Evolutionary conservation across 2,888 invertebrate genomes (phyloP).

Genomic region (Sericinus montela): DNA sequence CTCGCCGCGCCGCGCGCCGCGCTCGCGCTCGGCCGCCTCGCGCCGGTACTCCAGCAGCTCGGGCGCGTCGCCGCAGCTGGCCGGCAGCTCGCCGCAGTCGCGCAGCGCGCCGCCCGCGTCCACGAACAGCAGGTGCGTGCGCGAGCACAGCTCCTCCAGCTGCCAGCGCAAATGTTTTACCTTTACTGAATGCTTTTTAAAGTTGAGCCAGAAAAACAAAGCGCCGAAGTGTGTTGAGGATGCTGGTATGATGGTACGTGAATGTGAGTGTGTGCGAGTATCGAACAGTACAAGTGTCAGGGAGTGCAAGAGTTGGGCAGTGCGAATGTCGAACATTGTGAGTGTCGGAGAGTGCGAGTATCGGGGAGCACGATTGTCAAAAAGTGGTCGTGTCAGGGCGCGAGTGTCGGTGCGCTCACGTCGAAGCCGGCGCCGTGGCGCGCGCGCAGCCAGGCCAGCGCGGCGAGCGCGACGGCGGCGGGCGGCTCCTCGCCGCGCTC

Average conservation of each 20-base stretch:
- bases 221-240: too few species aligned
- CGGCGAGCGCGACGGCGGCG: slow-evolving; percentile 80
- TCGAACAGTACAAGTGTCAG: too few species aligned
- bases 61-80: slow-evolving; percentile 83
- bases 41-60: slow-evolving; percentile 88
- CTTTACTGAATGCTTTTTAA: too few species aligned
- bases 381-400: too few species aligned
- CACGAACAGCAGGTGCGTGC: slow-evolving; percentile 87
- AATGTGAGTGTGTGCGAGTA: too few species aligned
- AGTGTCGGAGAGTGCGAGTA: too few species aligned
- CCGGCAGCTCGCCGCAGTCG: slow-evolving; percentile 88
- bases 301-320: too few species aligned
- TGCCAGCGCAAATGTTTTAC: slow-evolving; percentile 15
- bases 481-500: slow-evolving; percentile 81
- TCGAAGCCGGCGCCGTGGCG: slow-evolving; percentile 32
- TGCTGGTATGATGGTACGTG: too few species aligned
- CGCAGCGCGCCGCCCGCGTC: slow-evolving; percentile 87
- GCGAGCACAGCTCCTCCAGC: slow-evolving; percentile 75
- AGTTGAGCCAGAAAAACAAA: too few species aligned
- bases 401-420: slow-evolving; percentile 24
- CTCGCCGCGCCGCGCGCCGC: slow-evolving; percentile 13
- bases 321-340: too few species aligned
- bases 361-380: too few species aligned
- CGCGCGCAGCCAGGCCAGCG: slow-evolving; percentile 80
- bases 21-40: slow-evolving; percentile 55